A percentile compares a stretch with the other conserved stretches of the same genome.
phyloP scores from a whole-genome alignment of 2,888 invertebrate species.

The Limnephilus marmoratus region DNA sequence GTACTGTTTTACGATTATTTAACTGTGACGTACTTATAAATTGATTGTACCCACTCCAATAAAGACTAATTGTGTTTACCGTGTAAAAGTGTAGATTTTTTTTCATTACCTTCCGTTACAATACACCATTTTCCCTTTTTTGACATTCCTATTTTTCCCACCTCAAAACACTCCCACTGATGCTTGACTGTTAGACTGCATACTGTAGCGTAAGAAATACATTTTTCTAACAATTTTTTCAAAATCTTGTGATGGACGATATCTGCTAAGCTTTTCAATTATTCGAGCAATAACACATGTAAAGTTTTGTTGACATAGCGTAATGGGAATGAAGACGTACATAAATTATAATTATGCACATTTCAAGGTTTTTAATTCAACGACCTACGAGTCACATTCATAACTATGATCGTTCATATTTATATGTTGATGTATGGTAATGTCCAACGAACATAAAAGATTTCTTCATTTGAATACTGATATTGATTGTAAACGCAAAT shows the following conservation, averaged over 20 bases:
- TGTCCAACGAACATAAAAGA: neutral
- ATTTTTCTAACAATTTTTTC: neutral
- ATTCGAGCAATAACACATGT: neutral
- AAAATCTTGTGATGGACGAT: neutral
- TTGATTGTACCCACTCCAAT: no score
- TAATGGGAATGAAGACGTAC: neutral
- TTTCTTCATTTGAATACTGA: neutral
- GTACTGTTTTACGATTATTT: no score
- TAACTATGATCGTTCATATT: neutral
- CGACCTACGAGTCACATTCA: neutral
- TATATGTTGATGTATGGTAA: neutral
- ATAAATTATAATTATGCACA: neutral
- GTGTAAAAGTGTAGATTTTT: no score
- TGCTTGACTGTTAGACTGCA: no score
- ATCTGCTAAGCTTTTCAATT: neutral
- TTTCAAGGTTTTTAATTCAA: neutral
- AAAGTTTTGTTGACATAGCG: neutral
- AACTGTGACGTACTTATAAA: no score
- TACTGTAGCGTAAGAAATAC: no score
- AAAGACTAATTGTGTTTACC: no score
- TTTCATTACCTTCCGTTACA: no score
- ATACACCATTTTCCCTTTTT: no score
- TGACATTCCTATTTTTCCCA: no score
- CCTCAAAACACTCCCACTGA: no score
- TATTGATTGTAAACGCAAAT: neutral